Evolutionary conservation across 2,888 invertebrate species (phyloP), one percentile per base, ranked within the genome.

Genomic region (Drosophila trichaetosa): DNA sequence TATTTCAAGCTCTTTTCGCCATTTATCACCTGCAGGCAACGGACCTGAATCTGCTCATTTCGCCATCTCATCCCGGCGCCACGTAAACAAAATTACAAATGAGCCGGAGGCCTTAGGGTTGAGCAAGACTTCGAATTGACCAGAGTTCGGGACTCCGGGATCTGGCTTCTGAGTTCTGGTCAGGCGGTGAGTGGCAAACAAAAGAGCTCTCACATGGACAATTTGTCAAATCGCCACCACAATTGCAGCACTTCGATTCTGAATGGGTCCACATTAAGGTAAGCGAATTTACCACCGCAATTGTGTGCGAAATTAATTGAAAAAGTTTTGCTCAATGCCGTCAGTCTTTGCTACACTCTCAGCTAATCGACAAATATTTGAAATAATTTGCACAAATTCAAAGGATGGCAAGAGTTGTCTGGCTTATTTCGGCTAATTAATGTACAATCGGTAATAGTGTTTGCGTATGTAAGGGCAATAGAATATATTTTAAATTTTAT

Each of bases 221-320:
- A 89, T 87, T 87, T 87, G 90, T 87, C 88, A 87, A 87, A 89
- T 85, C 80, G 87, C 80, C 87, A 79, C 87, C 89, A 76, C 86
- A 87, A 89, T 78, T 80, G 80, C 75, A 80, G 72, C 60, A 62
- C 72, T 63, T 73, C 65, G 78, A 76, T 69, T 70, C 65, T 38
- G 65, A 46, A 52, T 34, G 49, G 27, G 34, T 53, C 46, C 53
- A 59, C 73, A 79, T 83, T 79, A 76, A 76, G 87, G 76, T 83
- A 71, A 73, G 62, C 58, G 80, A 75, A 76, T 74, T 82, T 79
- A 72, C 71, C 66, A 70, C 81, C 72, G 69, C 85, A 80, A 78
- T 76, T 73, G 76, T 75, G 54, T 67, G 75, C 63, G 11, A 87
- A 87, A 87, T 87, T 87, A 87, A 87, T 87, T 87, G 88, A 87